Conservation (phyloP, 2,888 invertebrate genomes). For the Nephrotoma guestfalica region DNA sequence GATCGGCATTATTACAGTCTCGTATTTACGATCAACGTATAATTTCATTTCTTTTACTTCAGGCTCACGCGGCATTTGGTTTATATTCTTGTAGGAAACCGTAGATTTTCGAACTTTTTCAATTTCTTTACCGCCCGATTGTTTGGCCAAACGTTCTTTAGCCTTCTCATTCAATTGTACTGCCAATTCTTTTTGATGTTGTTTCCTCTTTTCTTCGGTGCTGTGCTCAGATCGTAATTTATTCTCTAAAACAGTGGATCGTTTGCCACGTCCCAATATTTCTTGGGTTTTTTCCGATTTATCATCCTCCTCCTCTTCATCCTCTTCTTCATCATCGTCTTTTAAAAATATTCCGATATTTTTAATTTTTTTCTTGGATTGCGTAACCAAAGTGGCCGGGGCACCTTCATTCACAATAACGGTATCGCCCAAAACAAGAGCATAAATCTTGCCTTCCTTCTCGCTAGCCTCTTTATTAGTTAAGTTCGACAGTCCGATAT, state of each 20-base stretch:
- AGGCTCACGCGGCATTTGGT: slow-evolving; percentile 84
- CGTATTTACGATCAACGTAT: slow-evolving; percentile 93
- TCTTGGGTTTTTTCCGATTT: slow-evolving; percentile 39
- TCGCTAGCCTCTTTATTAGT: slow-evolving; percentile 68
- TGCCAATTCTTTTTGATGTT: slow-evolving; percentile 91
- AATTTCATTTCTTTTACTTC: slow-evolving; percentile 89
- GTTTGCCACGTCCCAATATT: slow-evolving; percentile 48
- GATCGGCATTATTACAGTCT: slow-evolving; percentile 94
- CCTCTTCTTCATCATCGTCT: slow-evolving; percentile 74
- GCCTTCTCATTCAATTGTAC: slow-evolving; percentile 84
- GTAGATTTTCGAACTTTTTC: slow-evolving; percentile 88
- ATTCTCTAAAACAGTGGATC: slow-evolving; percentile 84
- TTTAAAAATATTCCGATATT: slow-evolving; percentile 91
- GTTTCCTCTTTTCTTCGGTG: slow-evolving; percentile 92
- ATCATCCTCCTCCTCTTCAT: slow-evolving; percentile 62
- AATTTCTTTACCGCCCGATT: slow-evolving; percentile 69
- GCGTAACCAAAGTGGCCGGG: slow-evolving; percentile 75
- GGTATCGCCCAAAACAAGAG: slow-evolving; percentile 92
- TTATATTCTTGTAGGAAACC: slow-evolving; percentile 82
- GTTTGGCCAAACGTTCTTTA: slow-evolving; percentile 77
- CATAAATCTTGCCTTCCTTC: slow-evolving; percentile 78
- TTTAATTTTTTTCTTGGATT: slow-evolving; percentile 88
- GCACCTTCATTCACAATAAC: slow-evolving; percentile 85
- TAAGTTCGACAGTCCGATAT: slow-evolving; percentile 79
- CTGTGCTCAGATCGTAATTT: slow-evolving; percentile 89